Evolutionary conservation across 2,888 invertebrate genomes (phyloP).

Genomic region (Brachycybe producta): DNA sequence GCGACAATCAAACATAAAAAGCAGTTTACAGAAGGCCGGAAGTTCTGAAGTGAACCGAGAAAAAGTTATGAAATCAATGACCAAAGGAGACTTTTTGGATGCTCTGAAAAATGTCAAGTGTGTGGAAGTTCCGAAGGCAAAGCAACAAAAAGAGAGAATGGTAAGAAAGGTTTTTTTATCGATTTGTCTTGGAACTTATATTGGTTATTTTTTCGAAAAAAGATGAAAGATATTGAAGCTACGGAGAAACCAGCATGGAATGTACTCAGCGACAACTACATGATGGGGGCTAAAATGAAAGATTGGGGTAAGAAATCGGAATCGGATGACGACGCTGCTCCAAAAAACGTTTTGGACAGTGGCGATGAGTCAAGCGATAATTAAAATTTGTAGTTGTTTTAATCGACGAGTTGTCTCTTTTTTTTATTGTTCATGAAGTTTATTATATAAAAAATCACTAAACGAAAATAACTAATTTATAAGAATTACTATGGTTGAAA

Average conservation of each 20-base stretch:
- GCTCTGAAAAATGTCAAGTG: slow-evolving; percentile 28
- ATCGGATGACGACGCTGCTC: slow-evolving; percentile 33
- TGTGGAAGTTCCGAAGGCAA: slow-evolving; percentile 13
- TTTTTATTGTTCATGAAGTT: no score
- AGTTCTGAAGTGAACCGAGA: slow-evolving; percentile 63
- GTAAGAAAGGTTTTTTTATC: neutral
- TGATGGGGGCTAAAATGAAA: slow-evolving; percentile 64
- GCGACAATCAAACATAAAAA: slow-evolving; percentile 64
- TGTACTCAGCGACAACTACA: slow-evolving; percentile 64
- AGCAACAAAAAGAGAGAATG: neutral
- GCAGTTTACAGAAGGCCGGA: slow-evolving; percentile 47
- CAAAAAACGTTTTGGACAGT: no score
- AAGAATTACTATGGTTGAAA: no score
- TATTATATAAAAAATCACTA: no score
- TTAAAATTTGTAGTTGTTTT: no score
- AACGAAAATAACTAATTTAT: no score
- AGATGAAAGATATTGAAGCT: neutral
- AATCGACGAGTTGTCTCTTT: no score
- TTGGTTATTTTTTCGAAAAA: neutral
- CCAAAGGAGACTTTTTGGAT: slow-evolving; percentile 34
- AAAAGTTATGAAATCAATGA: slow-evolving; percentile 48
- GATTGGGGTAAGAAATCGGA: slow-evolving; percentile 72
- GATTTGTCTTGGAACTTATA: neutral
- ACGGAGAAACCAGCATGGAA: slow-evolving; percentile 36
- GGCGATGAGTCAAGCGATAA: no score